phyloP scores from a whole-genome alignment of 2,797 vertebrate species.

The Dryobates pubescens region DNA sequence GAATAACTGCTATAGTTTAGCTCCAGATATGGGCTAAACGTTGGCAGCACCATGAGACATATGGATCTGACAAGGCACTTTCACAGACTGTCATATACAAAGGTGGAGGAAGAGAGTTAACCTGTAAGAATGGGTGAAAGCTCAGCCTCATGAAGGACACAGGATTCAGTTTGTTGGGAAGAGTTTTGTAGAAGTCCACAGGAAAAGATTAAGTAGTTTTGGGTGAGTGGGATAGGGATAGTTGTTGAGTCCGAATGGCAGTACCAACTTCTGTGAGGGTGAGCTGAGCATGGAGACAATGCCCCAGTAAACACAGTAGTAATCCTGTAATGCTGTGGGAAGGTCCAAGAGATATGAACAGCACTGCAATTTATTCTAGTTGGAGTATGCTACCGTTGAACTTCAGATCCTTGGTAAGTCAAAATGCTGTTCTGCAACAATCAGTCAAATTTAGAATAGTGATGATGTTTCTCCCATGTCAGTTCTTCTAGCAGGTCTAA shows the following conservation, averaged over 20 bases:
- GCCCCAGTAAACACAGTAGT: background rate
- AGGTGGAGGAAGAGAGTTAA: background rate
- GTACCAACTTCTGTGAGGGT: background rate
- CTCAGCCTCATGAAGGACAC: background rate
- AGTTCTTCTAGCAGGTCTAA: background rate
- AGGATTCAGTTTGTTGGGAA: background rate
- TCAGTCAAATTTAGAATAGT: background rate
- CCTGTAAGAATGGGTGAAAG: background rate
- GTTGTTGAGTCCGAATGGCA: background rate
- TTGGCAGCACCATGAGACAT: no score
- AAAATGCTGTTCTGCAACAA: background rate
- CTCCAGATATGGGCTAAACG: no score
- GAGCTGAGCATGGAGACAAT: accelerated
- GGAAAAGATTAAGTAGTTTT: background rate
- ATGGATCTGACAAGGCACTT: background rate
- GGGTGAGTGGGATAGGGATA: background rate
- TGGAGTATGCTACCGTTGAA: background rate
- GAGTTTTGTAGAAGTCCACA: background rate
- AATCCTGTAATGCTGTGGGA: background rate
- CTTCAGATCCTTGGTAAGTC: background rate
- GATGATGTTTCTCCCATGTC: no score
- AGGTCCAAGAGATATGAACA: background rate
- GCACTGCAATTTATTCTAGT: accelerated
- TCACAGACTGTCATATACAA: background rate
- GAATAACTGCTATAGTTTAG: no score